Base-by-base conservation (phyloP, 2,797 vertebrate species). In the Hoplostethus atlanticus region DNA sequence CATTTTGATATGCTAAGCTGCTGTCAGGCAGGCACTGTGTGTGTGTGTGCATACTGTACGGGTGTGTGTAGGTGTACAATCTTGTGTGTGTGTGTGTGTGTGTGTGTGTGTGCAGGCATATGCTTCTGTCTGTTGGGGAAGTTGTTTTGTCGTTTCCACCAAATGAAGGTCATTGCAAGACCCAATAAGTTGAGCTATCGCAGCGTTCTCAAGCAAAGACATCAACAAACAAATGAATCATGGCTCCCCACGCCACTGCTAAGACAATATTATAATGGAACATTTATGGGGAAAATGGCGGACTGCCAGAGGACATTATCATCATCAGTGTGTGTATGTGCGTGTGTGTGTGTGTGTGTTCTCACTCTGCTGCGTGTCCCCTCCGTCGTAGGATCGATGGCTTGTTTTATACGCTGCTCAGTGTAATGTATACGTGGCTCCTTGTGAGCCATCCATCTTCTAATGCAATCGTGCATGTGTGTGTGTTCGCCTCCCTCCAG, bases 261-360 rank as follows among this genome's bases (percentile, higher is more conserved):
- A 77, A 88, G 85, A 85, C 84, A 86, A 88, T 86, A 76, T 89
- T 86, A 85, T 84, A 90, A 91, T 88, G 85, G 75, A 76, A 83
- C 72, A 74, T 87, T 89, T 89, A 89, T 84, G 80, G 84, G 61
- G 65, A 78, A 78, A 79, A 83, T 82, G 89, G 87, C 77, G 64
- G 65, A 61, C 77, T 84, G 89, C 89, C 86, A 92, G 85, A 90
- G 87, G 85, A 73, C 80, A 84, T 87, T 84, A 86, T 78, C 71
- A 69, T 88, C 84, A 83, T 88, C 73, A 68, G 64, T 79, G 77
- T 79, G 62, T 82, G 46, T 59, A n/a, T 56, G 51, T 48, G 34
- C 16, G 40, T 73, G 46, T 66, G 21, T 4, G 48, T 0, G 15
- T 56, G 50, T 67, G 28, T 80, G 40, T 75, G 28, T 77, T 54